These are phyloP conservation scores for Campylorhamphus procurvoides DNA, from an alignment of 2,113 vertebrate species.

Conservation along the genomic window DNA sequence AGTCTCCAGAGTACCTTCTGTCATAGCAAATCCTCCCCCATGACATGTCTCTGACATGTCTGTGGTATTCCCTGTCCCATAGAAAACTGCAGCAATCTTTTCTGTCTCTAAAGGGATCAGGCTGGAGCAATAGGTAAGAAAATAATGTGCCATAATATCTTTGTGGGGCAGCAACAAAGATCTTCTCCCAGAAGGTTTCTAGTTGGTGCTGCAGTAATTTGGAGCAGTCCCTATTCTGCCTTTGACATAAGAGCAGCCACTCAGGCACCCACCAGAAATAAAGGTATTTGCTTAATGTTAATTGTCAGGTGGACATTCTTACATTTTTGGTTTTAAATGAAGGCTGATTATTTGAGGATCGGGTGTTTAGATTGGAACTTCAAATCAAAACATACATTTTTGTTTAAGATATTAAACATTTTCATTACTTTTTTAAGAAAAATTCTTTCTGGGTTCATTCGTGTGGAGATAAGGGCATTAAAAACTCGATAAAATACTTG, in stretches of 20 bases:
- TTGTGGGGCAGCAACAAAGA: neutral
- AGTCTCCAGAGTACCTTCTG: neutral
- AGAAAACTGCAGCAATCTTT: neutral
- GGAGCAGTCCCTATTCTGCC: neutral
- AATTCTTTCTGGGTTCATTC: neutral
- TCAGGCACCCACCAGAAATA: neutral
- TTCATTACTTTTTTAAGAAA: neutral
- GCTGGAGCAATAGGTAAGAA: neutral
- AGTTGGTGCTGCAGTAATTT: neutral
- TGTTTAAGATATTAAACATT: neutral
- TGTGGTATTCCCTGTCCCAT: neutral
- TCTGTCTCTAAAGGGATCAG: neutral
- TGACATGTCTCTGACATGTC: neutral
- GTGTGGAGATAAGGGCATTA: neutral
- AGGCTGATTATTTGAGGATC: neutral
- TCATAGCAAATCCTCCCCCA: neutral
- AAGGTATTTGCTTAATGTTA: neutral
- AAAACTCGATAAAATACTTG: neutral
- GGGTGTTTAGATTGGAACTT: neutral
- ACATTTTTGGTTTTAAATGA: neutral
- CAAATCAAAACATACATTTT: neutral
- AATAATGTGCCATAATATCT: neutral
- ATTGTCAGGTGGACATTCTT: neutral
- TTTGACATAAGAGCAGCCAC: neutral
- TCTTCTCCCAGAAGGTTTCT: neutral